Conservation (phyloP, 2,888 invertebrate genomes). For the Eulithis testata region DNA sequence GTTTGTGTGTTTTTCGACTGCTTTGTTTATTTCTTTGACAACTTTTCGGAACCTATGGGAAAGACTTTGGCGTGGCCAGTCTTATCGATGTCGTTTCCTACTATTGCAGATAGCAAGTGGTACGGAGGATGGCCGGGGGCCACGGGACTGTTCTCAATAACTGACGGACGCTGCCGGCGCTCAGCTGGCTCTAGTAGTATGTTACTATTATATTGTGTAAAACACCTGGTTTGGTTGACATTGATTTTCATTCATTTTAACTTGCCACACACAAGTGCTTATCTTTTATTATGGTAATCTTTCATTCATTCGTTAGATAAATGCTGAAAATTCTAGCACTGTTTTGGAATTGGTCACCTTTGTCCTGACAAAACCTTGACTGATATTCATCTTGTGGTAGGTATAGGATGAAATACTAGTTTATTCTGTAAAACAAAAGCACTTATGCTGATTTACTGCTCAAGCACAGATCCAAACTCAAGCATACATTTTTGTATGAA, state of each 20-base stretch:
- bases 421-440: too few species aligned
- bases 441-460: too few species aligned
- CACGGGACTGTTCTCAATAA: conserved; percentile 75
- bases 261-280: not conserved
- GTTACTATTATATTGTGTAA: conserved; percentile 45
- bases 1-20: conserved; percentile 11
- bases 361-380: not conserved
- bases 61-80: conserved; percentile 60
- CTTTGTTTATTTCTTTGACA: conserved; percentile 8
- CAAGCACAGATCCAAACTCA: too few species aligned
- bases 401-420: too few species aligned
- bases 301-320: conserved; percentile 15
- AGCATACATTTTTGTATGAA: too few species aligned
- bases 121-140: conserved; percentile 78
- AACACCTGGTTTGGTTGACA: conserved; percentile 36
- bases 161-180: conserved; percentile 82
- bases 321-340: conserved; percentile 13
- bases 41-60: conserved; percentile 34
- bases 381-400: not conserved
- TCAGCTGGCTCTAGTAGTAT: conserved; percentile 81
- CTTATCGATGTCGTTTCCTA: conserved; percentile 81
- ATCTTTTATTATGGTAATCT: conserved; percentile 14
- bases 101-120: conserved; percentile 80
- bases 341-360: not conserved
- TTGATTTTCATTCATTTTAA: conserved; percentile 41